Evolutionary conservation across 1,140 invertebrate genomes (phyloP).

Genomic region (Uloborus diversus): DNA sequence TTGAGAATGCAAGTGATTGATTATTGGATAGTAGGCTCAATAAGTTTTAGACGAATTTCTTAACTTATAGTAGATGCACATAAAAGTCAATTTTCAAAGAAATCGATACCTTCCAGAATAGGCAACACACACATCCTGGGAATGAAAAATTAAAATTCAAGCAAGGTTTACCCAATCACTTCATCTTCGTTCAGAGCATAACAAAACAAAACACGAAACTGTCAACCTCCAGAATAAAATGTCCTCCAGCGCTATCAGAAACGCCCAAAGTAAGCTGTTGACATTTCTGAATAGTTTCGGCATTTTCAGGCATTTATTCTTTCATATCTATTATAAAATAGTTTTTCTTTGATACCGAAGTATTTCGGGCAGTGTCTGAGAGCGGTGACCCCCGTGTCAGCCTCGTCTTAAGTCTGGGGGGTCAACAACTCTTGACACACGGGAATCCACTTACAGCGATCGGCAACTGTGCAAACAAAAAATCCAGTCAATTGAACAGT

Average conservation of each 20-base stretch:
- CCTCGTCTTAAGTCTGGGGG: constrained; percentile 21
- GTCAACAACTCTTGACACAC: constrained; percentile 53
- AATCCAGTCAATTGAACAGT: constrained; percentile 49
- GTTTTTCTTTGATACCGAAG: constrained; percentile 18
- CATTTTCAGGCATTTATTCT: constrained; percentile 27
- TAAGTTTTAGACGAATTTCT: no score
- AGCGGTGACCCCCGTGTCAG: constrained; percentile 40
- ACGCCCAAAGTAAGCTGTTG: constrained; percentile 25
- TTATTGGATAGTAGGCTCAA: no score
- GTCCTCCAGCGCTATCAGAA: background rate
- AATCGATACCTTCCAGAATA: no score
- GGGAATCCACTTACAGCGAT: constrained; percentile 51
- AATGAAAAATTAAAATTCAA: no score
- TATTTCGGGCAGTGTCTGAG: constrained; percentile 25
- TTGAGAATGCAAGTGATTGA: no score
- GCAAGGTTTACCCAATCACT: no score
- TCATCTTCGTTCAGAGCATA: no score
- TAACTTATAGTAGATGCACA: no score
- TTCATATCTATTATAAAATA: constrained; percentile 25
- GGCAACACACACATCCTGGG: no score
- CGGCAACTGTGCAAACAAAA: constrained; percentile 48
- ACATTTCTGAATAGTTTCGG: constrained; percentile 45
- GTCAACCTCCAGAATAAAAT: no score
- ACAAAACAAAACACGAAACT: no score
- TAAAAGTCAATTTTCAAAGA: no score